Evolutionary conservation across 2,113 vertebrate genomes (phyloP).

Genomic region (Ptychochromis oligacanthus): DNA sequence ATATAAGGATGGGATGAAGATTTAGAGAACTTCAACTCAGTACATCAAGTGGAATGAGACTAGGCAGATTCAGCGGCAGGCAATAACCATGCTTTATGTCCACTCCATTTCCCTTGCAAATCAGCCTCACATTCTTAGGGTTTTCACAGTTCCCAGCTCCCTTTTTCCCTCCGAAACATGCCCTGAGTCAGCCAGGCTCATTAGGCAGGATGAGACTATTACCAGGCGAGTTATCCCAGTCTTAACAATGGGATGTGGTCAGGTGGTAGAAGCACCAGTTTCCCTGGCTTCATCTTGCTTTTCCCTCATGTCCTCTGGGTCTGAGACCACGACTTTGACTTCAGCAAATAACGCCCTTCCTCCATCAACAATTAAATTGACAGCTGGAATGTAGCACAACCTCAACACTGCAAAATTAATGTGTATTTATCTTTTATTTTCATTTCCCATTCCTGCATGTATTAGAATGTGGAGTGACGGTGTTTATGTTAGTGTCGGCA

Average conservation of each 20-base stretch:
- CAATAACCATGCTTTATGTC: constrained; percentile 72
- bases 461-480: not conserved
- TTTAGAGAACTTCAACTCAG: not conserved
- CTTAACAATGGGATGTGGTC: constrained; percentile 70
- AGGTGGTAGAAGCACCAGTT: constrained; percentile 56
- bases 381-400: constrained; percentile 54
- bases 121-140: constrained; percentile 66
- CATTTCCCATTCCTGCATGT: constrained; percentile 11
- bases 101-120: constrained; percentile 85
- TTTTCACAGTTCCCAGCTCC: constrained; percentile 52
- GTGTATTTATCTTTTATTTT: constrained; percentile 32
- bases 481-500: not conserved
- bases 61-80: constrained; percentile 30
- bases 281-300: constrained; percentile 45
- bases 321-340: constrained; percentile 31
- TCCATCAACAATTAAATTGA: constrained; percentile 50
- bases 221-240: constrained; percentile 61
- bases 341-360: constrained; percentile 21
- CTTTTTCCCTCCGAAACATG: constrained; percentile 52
- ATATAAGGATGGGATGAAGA: not conserved
- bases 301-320: constrained; percentile 33
- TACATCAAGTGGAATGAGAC: constrained; percentile 41
- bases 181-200: constrained; percentile 68
- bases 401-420: not conserved
- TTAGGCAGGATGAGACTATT: constrained; percentile 76